Evolutionary conservation across 2,113 vertebrate genomes (phyloP).

Genomic region (Trematocara stigmaticum): DNA sequence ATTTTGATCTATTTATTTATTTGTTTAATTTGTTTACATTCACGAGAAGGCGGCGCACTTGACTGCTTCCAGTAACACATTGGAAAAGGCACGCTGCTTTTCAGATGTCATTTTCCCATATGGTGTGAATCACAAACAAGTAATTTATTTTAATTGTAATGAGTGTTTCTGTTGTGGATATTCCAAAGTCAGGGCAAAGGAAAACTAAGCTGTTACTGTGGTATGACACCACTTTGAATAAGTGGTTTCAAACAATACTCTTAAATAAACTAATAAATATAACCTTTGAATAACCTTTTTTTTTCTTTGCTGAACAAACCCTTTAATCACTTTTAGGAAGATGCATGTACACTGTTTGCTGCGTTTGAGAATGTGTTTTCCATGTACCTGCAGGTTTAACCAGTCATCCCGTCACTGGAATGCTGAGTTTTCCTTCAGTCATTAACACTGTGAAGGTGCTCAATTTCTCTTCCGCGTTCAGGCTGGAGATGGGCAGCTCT

Average conservation of each 20-base stretch:
- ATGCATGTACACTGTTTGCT: neutral
- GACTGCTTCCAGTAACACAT: neutral
- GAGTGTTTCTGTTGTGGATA: neutral
- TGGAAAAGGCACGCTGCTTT: neutral
- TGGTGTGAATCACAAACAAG: neutral
- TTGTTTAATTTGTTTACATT: neutral
- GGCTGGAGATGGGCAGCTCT: neutral
- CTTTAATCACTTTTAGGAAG: neutral
- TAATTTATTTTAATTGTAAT: neutral
- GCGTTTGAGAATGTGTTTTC: conserved; percentile 35
- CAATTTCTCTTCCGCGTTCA: neutral
- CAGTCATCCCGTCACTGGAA: conserved; percentile 37
- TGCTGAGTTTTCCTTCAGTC: conserved; percentile 23
- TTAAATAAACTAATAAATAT: neutral
- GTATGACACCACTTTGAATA: neutral
- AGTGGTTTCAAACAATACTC: neutral
- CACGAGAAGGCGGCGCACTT: neutral
- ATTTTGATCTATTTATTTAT: neutral
- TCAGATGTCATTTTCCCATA: neutral
- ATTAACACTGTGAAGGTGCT: neutral
- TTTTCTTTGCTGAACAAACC: neutral
- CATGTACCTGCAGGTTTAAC: conserved; percentile 26
- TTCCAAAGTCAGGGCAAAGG: neutral
- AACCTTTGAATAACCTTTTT: neutral
- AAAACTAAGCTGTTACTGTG: neutral